Evolutionary conservation across 2,113 vertebrate species (phyloP), one percentile per base, ranked within the genome.

Genomic region (Lutjanus erythropterus): DNA sequence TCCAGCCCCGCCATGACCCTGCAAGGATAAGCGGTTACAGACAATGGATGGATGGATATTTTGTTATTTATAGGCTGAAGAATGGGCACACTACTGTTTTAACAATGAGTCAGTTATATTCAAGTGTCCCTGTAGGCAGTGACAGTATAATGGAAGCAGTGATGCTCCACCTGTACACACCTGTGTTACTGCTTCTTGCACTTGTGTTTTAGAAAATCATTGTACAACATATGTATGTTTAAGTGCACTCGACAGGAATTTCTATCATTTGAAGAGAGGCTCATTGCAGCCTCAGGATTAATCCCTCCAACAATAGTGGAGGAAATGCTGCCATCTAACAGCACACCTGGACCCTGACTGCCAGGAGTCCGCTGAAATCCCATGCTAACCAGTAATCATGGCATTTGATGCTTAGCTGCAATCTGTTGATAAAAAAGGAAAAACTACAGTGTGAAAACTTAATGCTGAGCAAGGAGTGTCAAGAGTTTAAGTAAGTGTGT

Each of bases 361-460:
- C 12, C 53, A 42, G n/a, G 16, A 60, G 19, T 31, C 46, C 5
- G 6, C 27, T 61, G 27, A 37, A 55, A n/a, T 44, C n/a, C 7
- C 16, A 16, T 11, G 6, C 9, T 37, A 37, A 60, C 46, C 33
- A 62, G 2, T 14, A 6, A 50, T 39, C 9, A 0, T 25, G n/a
- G 14, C 19, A 9, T 59, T 59, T 44, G 29, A 58, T 23, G 0
- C 23, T 2, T 25, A 3, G 58, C 66, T 72, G 35, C 47, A 69
- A 78, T 69, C 35, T 46, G 46, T 56, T 77, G 37, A 58, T 56
- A 60, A 55, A 58, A 60, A 64, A 85, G 35, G 12, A 58, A 78
- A 67, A 62, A 46, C 6, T 49, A 55, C 21, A 21, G 37, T 65
- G 25, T 3, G 0, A 0, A 35, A 60, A 44, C 46, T n/a, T 12